Evolutionary conservation across 2,888 invertebrate genomes (phyloP).

Genomic region (Sympetrum striolatum): DNA sequence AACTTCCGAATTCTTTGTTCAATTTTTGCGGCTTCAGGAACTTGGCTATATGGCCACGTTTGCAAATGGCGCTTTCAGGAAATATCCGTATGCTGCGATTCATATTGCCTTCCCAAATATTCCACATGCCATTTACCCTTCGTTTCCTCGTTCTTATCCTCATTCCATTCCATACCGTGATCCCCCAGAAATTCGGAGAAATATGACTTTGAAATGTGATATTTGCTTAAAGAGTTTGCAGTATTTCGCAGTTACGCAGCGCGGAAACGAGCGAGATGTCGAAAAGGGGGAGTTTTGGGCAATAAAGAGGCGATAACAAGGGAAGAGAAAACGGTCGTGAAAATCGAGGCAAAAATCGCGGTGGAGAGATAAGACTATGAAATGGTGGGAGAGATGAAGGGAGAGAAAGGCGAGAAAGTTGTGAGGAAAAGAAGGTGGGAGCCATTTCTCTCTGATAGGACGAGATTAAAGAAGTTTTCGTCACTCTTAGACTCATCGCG

Average conservation of each 20-base stretch:
- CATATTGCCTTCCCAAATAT: not conserved
- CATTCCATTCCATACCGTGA: not conserved
- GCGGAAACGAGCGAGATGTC: not conserved
- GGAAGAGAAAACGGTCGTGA: not conserved
- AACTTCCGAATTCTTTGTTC: no score
- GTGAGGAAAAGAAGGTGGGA: not conserved
- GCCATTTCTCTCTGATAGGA: not conserved
- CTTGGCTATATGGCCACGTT: no score
- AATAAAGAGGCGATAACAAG: not conserved
- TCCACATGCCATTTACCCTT: not conserved
- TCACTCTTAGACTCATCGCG: not conserved
- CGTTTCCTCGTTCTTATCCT: not conserved
- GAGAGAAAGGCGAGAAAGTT: not conserved
- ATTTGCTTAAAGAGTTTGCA: not conserved
- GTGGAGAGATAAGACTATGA: not conserved
- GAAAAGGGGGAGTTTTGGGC: not conserved
- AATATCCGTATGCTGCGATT: no score
- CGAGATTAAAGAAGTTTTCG: not conserved
- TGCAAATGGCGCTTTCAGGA: no score
- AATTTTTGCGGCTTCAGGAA: no score
- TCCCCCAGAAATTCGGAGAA: not conserved
- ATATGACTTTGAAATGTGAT: not conserved
- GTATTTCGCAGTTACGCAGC: not conserved
- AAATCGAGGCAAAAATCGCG: not conserved
- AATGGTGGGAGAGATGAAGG: not conserved